A percentile compares a stretch with the other conserved stretches of the same genome.
Conservation (phyloP, 2,888 invertebrate species). For the Apantesis nais region DNA sequence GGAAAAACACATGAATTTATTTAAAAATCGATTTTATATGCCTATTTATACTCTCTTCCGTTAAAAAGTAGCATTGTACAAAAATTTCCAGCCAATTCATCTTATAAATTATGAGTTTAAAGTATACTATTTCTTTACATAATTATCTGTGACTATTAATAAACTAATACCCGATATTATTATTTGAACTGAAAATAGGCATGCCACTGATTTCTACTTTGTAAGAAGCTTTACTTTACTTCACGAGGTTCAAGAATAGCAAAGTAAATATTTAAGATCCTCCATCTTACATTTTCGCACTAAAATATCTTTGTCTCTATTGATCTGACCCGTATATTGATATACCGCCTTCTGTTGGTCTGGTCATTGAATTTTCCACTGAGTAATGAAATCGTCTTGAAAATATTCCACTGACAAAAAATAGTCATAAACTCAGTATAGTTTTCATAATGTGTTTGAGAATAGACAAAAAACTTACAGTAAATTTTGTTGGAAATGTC, state of each 20-base stretch:
- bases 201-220: background rate
- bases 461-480: background rate
- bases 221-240: no score
- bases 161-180: background rate
- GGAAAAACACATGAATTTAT: background rate
- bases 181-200: background rate
- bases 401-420: background rate
- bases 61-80: no score
- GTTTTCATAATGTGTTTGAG: accelerated
- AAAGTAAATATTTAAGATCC: background rate
- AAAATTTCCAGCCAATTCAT: no score
- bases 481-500: no score
- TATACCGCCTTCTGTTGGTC: background rate
- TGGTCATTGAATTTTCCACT: background rate
- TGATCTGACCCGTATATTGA: background rate
- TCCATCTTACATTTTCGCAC: background rate
- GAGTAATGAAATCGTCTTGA: background rate
- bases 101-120: background rate
- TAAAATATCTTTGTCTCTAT: background rate
- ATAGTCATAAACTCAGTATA: background rate
- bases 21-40: no score
- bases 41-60: no score
- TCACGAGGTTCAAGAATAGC: background rate
- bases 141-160: no score
- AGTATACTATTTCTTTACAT: background rate